phyloP scores from a whole-genome alignment of 2,113 vertebrate genomes.

The Heterochromis multidens region DNA sequence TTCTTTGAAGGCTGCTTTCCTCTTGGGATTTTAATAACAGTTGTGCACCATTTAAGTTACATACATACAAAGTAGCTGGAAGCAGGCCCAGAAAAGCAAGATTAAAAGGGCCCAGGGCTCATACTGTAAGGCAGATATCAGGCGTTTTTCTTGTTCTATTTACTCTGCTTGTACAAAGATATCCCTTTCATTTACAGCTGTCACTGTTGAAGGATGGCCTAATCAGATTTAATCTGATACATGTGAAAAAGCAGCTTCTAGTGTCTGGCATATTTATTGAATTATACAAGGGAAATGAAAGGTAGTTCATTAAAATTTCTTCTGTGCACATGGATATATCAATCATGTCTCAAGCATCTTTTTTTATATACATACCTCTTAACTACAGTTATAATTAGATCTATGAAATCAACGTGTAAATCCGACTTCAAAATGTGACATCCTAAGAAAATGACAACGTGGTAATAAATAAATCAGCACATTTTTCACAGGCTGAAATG shows the following conservation, averaged over 20 bases:
- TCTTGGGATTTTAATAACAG: constrained; percentile 72
- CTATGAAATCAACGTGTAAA: constrained; percentile 30
- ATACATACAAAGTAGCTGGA: constrained; percentile 76
- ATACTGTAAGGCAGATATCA: constrained; percentile 55
- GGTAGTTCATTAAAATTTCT: constrained; percentile 50
- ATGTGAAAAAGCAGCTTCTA: constrained; percentile 26
- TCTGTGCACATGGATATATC: constrained; percentile 22
- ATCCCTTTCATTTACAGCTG: constrained; percentile 58
- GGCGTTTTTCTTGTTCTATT: constrained; percentile 43
- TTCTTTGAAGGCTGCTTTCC: constrained; percentile 61
- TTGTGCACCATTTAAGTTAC: constrained; percentile 76
- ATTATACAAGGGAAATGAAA: constrained; percentile 38
- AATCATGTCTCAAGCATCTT: constrained; percentile 34
- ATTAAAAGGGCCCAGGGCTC: constrained; percentile 61
- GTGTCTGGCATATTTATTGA: constrained; percentile 35
- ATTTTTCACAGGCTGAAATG: constrained; percentile 2
- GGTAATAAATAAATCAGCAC: constrained; percentile 37
- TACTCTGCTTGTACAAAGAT: constrained; percentile 44
- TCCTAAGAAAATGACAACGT: constrained; percentile 19
- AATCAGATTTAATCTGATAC: constrained; percentile 51
- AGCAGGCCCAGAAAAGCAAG: constrained; percentile 67
- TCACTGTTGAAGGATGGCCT: constrained; percentile 55
- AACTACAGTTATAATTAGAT: constrained; percentile 56
- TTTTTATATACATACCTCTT: constrained; percentile 8
- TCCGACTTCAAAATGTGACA: constrained; percentile 45